Percentiles rank a stretch among this genome's conserved stretches.
Conservation (phyloP, 1,140 invertebrate species). For the Grapholita molesta region DNA sequence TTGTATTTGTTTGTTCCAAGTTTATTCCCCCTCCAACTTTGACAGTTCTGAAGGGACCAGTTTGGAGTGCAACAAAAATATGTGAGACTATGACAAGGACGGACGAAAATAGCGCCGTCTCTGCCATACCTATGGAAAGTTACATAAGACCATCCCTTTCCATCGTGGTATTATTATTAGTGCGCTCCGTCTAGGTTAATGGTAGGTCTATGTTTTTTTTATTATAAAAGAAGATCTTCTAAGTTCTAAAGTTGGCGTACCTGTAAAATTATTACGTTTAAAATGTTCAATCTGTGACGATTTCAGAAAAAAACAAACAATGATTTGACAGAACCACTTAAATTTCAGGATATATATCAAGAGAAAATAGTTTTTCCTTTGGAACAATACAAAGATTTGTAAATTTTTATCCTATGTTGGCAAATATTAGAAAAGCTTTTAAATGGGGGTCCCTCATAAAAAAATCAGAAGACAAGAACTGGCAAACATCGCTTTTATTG, state of each 20-base stretch:
- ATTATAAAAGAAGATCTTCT: too few relatives aligned
- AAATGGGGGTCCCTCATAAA: slow-evolving; percentile 32
- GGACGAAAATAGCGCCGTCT: too few relatives aligned
- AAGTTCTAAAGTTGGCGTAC: neutral
- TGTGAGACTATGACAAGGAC: too few relatives aligned
- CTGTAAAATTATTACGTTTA: neutral
- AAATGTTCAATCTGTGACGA: neutral
- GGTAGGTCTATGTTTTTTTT: too few relatives aligned
- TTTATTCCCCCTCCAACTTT: too few relatives aligned
- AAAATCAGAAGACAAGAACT: slow-evolving; percentile 27
- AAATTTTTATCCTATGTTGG: slow-evolving; percentile 26
- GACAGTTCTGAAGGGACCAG: too few relatives aligned
- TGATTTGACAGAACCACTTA: neutral
- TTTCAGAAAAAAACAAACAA: slow-evolving; percentile 7
- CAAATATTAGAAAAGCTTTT: slow-evolving; percentile 31
- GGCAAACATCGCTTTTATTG: slow-evolving; percentile 34
- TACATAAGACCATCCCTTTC: too few relatives aligned
- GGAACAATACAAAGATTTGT: neutral
- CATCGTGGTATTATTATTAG: too few relatives aligned
- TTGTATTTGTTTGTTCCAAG: too few relatives aligned
- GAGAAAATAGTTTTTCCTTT: neutral
- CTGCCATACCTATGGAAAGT: too few relatives aligned
- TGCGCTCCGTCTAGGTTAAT: too few relatives aligned
- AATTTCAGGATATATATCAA: neutral
- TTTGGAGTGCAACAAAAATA: too few relatives aligned